Percentiles rank a stretch among this genome's conserved stretches.
These are phyloP conservation scores for Terrapene triunguis DNA, from an alignment of 2,113 vertebrate genomes.

Conservation along the genomic window DNA sequence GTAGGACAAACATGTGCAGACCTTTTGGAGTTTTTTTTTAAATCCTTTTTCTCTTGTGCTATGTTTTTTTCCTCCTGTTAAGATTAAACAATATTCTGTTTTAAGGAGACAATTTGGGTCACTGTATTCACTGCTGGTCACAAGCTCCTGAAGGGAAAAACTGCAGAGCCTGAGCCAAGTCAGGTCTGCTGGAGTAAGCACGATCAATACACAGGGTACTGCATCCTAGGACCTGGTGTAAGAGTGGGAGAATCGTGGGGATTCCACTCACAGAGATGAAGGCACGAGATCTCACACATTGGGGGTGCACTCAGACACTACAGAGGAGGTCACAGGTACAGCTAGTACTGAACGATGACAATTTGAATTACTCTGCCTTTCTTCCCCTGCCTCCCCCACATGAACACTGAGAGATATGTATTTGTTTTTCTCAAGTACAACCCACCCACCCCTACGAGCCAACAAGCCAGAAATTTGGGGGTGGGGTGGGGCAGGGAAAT, in stretches of 20 bases:
- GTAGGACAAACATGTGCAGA: background rate
- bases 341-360: slow-evolving; percentile 10
- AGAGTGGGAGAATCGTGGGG: background rate
- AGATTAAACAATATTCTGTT: background rate
- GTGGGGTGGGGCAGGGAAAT: rapidly evolving
- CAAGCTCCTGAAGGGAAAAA: background rate
- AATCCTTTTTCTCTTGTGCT: background rate
- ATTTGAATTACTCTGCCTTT: slow-evolving; percentile 33
- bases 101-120: background rate
- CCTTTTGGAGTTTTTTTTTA: background rate
- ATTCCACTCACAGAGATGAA: background rate
- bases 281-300: background rate
- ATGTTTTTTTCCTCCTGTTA: background rate
- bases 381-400: background rate
- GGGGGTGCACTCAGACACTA: background rate
- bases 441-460: slow-evolving; percentile 23
- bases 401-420: background rate
- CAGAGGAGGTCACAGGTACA: slow-evolving; percentile 21
- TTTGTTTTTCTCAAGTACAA: slow-evolving; percentile 48
- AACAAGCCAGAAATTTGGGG: background rate
- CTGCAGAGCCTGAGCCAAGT: background rate
- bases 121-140: background rate
- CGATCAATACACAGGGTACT: background rate
- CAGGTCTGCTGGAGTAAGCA: background rate
- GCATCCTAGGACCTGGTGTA: background rate